A percentile compares a stretch with the other conserved stretches of the same genome.
These are phyloP conservation scores for Drosophila aldrichi DNA, from an alignment of 2,888 invertebrate species.

Conservation along the genomic window DNA sequence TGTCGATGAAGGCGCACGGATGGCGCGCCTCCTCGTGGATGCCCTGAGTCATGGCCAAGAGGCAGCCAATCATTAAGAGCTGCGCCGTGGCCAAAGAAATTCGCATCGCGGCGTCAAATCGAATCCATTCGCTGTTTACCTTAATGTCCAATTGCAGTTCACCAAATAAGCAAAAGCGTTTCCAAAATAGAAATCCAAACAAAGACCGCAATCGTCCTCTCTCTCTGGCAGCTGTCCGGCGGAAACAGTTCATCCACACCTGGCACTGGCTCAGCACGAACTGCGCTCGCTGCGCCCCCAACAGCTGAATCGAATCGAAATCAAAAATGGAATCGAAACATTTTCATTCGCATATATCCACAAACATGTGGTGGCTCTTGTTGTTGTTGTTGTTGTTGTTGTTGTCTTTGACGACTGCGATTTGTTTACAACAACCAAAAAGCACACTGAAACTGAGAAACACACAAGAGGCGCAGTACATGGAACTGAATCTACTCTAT, in stretches of 20 bases:
- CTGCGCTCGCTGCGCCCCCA: conserved; percentile 21
- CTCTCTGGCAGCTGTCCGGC: background rate
- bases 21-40: conserved; percentile 64
- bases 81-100: conserved; percentile 52
- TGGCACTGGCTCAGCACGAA: conserved; percentile 50
- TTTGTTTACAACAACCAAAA: conserved; percentile 66
- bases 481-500: conserved; percentile 20
- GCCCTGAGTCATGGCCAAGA: conserved; percentile 31
- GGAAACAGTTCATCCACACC: conserved; percentile 50
- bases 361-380: conserved; percentile 2
- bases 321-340: conserved; percentile 34
- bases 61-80: conserved; percentile 22
- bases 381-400: conserved; percentile 11
- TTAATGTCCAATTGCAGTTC: conserved; percentile 15
- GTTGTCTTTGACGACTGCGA: conserved; percentile 18
- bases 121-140: conserved; percentile 34
- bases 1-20: conserved; percentile 82
- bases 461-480: background rate
- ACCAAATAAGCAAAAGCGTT: conserved; percentile 26
- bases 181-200: conserved; percentile 18
- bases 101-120: conserved; percentile 1
- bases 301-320: conserved; percentile 17
- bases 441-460: conserved; percentile 17
- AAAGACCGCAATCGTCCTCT: background rate
- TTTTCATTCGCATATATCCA: conserved; percentile 22